Percentiles rank a stretch among this genome's conserved stretches.
phyloP scores from a whole-genome alignment of 2,888 invertebrate species.

The Drosophila austrosaltans region DNA sequence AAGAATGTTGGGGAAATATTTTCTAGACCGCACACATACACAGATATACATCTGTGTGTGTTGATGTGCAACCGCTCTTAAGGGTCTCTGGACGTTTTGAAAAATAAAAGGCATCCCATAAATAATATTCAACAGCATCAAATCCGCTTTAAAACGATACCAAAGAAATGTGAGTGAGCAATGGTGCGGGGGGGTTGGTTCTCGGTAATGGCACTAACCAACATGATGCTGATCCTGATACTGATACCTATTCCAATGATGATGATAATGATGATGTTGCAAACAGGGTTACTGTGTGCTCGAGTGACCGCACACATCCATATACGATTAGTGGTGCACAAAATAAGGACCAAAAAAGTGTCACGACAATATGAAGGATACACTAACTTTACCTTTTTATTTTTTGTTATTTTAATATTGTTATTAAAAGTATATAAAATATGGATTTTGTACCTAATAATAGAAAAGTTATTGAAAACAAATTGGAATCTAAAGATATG shows the following conservation, averaged over 20 bases:
- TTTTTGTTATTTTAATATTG: no score
- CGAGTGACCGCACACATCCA: not conserved
- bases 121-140: constrained; percentile 74
- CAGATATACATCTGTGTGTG: not conserved
- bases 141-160: constrained; percentile 73
- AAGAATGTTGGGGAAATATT: constrained; percentile 78
- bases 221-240: not conserved
- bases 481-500: no score
- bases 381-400: not conserved
- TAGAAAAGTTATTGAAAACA: no score
- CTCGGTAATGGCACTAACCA: not conserved
- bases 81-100: constrained; percentile 56
- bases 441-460: no score
- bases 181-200: not conserved
- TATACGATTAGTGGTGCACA: not conserved
- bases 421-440: no score
- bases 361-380: not conserved
- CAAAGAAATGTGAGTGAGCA: constrained; percentile 28
- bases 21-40: constrained; percentile 40
- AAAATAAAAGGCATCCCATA: constrained; percentile 71
- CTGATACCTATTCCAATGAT: not conserved
- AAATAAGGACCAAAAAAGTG: not conserved
- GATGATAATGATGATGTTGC: not conserved
- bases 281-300: not conserved
- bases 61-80: constrained; percentile 47